Base-by-base conservation (phyloP, 2,888 invertebrate genomes). In the Torymus auratus region DNA sequence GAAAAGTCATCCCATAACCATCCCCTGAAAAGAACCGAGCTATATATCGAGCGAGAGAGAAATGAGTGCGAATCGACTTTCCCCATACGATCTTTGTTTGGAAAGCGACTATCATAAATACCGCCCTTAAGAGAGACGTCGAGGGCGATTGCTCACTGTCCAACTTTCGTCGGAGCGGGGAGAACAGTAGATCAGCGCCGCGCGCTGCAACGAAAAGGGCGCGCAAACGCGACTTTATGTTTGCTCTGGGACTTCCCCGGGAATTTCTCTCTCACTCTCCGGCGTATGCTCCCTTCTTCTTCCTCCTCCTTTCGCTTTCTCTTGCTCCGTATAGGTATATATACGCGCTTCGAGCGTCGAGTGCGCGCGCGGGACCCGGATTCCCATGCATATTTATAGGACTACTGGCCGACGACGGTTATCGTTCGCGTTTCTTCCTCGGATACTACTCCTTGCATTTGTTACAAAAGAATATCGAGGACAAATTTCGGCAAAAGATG, bases 111-210 rank as follows among this genome's bases (percentile, higher is more conserved):
- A 65, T 68, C 58, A 64, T 69, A 69, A 77, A 77, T 61, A 67
- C 60, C 23, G 60, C 65, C 75, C 71, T 75, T 80, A 65, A 80
- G 65, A 80, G 75, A 76, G 75, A 71, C 58, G 70, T 80, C 69
- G 60, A 58, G 70, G 53, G 67, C 70, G 70, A 65, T 65, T 75
- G 69, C 80, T 80, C 70, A 56, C 52, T 69, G 70, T 71, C 58
- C 60, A 77, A 81, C 62, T 81, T 81, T 77, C 67, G 20, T 73
- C 72, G 68, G 68, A 58, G 71, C 41, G 12, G 17, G 56, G 56
- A 17, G 17, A 67, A 41, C 15, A 60, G 56, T 20, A 53, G 69
- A 80, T 56, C 71, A 58, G 53, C 1, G 7, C 7, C 7, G 41
- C 41, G 41, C 41, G 41, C 41, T 41, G 41, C 41, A 41, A 5